Base-by-base conservation (phyloP, 2,113 vertebrate genomes). In the Vidua macroura region DNA sequence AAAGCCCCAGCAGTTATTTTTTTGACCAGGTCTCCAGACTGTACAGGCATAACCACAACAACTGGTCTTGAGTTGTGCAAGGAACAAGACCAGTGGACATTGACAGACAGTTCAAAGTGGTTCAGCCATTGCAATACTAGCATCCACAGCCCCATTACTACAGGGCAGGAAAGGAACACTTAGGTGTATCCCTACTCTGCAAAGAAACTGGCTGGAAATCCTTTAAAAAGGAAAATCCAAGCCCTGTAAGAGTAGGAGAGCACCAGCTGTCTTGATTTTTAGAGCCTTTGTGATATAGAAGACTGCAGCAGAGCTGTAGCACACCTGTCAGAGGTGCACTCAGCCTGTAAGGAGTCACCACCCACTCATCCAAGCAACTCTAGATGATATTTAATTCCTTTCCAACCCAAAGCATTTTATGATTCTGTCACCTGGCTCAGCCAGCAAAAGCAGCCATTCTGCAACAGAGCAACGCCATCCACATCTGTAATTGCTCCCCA, bases 351-450 rank as follows among this genome's bases (percentile, higher is more conserved):
- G 46, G 25, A 62, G 18, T 33, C 51, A 69, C 8, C 46, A 74
- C 9, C 12, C 46, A 2, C 22, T 4, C 7, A 1, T 11, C 44
- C 0, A 0, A 66, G 59, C 30, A 2, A 24, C 48, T 30, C 27
- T 11, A 11, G 15, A 7, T 52, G 12, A 49, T 16, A 10, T 69
- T 76, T 17, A 83, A 43, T 8, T 56, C 35, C 25, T 69, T 77
- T 63, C 35, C 70, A 56, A 33, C 44, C 44, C 23, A 44, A 66
- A 44, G 12, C 15, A 37, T 49, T 56, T 30, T 8, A 14, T 11
- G 49, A 55, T 49, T 55, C 25, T 55, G 8, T 27, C n/a, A 35
- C 31, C 79, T 2, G 7, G 30, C 7, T 12, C 62, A 74, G 52
- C 14, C 43, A 39, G 59, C 17, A 70, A 49, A 49, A 59, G 13